Percentiles rank a stretch among this genome's conserved stretches.
Conservation (phyloP, 2,888 invertebrate species). For the Barypeithes pellucidus region DNA sequence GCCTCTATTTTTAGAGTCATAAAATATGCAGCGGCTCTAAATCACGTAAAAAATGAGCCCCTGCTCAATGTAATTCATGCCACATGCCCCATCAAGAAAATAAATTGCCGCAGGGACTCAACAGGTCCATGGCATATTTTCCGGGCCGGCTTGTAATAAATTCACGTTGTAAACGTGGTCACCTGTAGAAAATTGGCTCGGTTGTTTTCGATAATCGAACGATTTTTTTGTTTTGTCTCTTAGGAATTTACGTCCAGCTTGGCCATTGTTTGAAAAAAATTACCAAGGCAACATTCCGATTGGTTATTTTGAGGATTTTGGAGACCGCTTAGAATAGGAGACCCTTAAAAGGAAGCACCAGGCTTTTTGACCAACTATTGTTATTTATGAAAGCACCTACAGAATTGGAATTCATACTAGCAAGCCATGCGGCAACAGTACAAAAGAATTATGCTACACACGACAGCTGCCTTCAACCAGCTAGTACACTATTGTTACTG, state of each 20-base stretch:
- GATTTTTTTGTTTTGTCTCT: neutral
- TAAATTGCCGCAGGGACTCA: constrained; percentile 42
- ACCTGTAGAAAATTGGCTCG: constrained; percentile 4
- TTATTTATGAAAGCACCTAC: no score
- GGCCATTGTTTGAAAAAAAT: neutral
- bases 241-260: neutral
- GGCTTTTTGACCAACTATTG: no score
- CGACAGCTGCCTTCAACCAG: no score
- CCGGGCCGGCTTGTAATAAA: constrained; percentile 25
- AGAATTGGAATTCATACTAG: no score
- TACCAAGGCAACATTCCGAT: no score
- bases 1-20: constrained; percentile 20
- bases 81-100: constrained; percentile 36
- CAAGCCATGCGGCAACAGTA: no score
- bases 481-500: no score
- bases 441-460: no score
- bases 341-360: no score
- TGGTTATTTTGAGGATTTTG: no score
- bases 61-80: constrained; percentile 34
- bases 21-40: constrained; percentile 26
- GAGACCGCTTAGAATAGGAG: no score
- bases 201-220: constrained; percentile 1
- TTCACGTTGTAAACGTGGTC: constrained; percentile 8
- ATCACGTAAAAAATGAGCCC: constrained; percentile 32
- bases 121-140: constrained; percentile 42